phyloP scores from a whole-genome alignment of 2,797 vertebrate species.

The Hippoglossus hippoglossus region DNA sequence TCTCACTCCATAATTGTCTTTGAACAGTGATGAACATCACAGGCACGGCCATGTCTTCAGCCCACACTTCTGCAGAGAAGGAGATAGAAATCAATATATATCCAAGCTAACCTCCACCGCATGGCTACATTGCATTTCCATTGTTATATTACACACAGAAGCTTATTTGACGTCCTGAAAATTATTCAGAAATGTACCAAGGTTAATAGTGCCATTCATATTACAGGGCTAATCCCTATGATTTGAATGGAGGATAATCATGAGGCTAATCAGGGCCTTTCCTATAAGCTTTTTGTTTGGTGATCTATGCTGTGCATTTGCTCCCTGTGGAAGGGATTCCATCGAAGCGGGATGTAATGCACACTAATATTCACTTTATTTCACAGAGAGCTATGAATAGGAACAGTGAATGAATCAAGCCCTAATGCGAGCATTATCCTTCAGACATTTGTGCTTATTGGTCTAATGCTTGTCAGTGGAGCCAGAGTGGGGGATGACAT shows the following conservation, averaged over 20 bases:
- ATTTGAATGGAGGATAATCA: conserved; percentile 72
- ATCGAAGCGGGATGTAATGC: conserved; percentile 64
- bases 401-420: conserved; percentile 67
- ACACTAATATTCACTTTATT: conserved; percentile 68
- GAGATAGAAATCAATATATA: conserved; percentile 69
- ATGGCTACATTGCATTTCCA: conserved; percentile 48
- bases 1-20: conserved; percentile 83
- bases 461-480: conserved; percentile 70
- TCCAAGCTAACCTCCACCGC: conserved; percentile 25
- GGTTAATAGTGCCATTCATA: conserved; percentile 74
- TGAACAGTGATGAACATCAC: conserved; percentile 80
- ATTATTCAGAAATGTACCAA: conserved; percentile 66
- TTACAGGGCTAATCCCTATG: conserved; percentile 56
- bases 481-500: conserved; percentile 57
- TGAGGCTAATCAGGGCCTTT: conserved; percentile 67
- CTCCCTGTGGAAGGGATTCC: conserved; percentile 62
- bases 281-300: conserved; percentile 74
- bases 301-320: conserved; percentile 74
- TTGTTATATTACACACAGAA: conserved; percentile 50
- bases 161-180: conserved; percentile 65
- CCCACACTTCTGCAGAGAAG: conserved; percentile 48
- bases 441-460: conserved; percentile 71
- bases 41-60: conserved; percentile 65
- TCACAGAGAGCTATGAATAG: conserved; percentile 63
- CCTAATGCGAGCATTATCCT: conserved; percentile 76